Base-by-base conservation (phyloP, 1,140 invertebrate genomes). In the Lanistes nyassanus region DNA sequence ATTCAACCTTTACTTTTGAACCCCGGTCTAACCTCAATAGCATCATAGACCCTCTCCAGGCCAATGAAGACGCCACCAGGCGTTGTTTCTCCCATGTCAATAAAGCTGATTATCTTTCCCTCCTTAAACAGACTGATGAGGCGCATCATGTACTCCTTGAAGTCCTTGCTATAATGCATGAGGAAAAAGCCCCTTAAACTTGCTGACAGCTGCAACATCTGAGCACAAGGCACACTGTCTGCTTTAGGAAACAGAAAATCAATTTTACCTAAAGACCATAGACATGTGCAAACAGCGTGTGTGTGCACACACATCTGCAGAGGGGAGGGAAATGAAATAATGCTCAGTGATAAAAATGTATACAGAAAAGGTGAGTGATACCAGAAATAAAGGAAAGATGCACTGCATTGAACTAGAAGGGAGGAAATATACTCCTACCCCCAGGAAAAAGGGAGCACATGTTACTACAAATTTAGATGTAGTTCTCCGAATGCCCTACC, bases 121-220 rank as follows among this genome's bases (percentile, higher is more conserved):
- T 81, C 67, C 16, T 75, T 74, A 47, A 72, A 80, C 55, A 86
- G 76, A 7, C 79, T 64, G 7, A 82, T 65, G 70, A 86, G 75
- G 47, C 82, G 81, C 21, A 39, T 60, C 19, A 83, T 71, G 76
- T 84, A 83, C 21, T 74, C 47, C 6, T 34, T 62, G 65, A 66
- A 79, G 55, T 84, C 79, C 26, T 64, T 53, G 0, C 26, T 36
- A 76, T 78, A 86, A 65, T 87, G 79, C 4, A 65, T 55, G 31
- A 88, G 73, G 72, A 87, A 87, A 75, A 88, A 88, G 23, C 86
- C 86, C 37, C 80, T 51, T 1, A 88, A 76, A 74, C 85, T 86
- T 11, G 86, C 86, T 47, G 85, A 87, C 62, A 84, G 86, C 42
- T 62, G 62, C 19, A 88, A 75, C 19, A 87, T 74, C 85, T 86